Evolutionary conservation across 2,888 invertebrate genomes (phyloP).

Genomic region (Monochamus alternatus): DNA sequence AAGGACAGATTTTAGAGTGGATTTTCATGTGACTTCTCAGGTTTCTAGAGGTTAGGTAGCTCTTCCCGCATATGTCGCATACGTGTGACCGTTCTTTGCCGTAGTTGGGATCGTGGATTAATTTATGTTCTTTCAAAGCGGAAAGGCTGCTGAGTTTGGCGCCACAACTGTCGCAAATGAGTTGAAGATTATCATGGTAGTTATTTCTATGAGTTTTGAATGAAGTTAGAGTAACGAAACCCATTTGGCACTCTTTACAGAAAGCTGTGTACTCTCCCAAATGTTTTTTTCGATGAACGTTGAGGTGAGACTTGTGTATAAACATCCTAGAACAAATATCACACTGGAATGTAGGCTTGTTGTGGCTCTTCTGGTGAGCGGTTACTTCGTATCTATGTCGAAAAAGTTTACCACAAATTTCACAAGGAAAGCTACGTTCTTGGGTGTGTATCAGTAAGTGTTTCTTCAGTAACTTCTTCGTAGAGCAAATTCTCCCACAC

Average conservation of each 20-base stretch:
- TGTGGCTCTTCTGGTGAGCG: conserved; percentile 73
- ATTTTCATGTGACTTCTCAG: conserved; percentile 63
- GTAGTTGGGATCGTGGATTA: conserved; percentile 59
- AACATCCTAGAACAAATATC: conserved; percentile 76
- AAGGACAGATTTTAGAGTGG: conserved; percentile 59
- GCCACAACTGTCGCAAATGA: conserved; percentile 63
- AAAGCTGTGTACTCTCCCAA: conserved; percentile 67
- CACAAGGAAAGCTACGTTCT: conserved; percentile 62
- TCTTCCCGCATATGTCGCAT: conserved; percentile 71
- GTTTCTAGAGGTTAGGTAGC: conserved; percentile 67
- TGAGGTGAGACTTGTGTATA: conserved; percentile 76
- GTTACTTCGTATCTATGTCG: conserved; percentile 65
- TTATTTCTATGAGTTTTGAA: conserved; percentile 61
- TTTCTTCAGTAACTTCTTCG: conserved; percentile 65
- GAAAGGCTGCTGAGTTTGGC: conserved; percentile 58
- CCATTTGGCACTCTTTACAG: conserved; percentile 64
- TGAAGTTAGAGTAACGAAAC: conserved; percentile 62
- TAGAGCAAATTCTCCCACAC: conserved; percentile 62
- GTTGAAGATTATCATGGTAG: conserved; percentile 59
- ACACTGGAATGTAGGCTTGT: conserved; percentile 75
- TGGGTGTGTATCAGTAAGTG: conserved; percentile 66
- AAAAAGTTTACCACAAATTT: conserved; percentile 65
- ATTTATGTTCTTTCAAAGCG: conserved; percentile 62
- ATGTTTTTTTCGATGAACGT: conserved; percentile 75
- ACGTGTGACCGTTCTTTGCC: conserved; percentile 61